Evolutionary conservation across 2,888 invertebrate species (phyloP).

Genomic region (Scrobipalpa atriplicella): DNA sequence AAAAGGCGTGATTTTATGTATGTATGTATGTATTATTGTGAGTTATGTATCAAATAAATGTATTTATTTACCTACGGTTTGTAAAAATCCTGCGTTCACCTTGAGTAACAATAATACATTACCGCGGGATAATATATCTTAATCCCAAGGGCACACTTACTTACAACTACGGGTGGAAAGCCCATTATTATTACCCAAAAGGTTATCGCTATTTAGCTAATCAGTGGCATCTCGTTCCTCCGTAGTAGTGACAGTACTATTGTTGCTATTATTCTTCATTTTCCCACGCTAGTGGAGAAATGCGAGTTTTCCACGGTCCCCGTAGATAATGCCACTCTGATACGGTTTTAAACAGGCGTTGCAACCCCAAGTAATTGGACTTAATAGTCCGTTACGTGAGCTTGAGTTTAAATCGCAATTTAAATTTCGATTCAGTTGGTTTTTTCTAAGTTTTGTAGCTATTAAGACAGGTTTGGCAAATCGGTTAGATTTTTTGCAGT

Average conservation of each 20-base stretch:
- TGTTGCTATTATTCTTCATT: constrained; percentile 24
- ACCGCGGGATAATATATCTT: too few relatives aligned
- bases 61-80: too few relatives aligned
- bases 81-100: too few relatives aligned
- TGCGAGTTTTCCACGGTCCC: constrained; percentile 36
- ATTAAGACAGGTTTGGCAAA: not conserved
- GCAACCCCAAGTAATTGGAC: too few relatives aligned
- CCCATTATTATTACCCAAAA: constrained; percentile 2
- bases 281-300: constrained; percentile 42
- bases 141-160: too few relatives aligned
- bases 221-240: not conserved
- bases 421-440: too few relatives aligned
- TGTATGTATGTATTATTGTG: too few relatives aligned
- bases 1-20: too few relatives aligned
- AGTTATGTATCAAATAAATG: too few relatives aligned
- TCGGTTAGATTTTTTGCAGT: not conserved
- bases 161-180: not conserved
- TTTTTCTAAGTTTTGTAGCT: not conserved
- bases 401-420: too few relatives aligned
- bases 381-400: too few relatives aligned
- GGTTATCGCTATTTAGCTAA: constrained; percentile 6
- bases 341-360: constrained; percentile 22
- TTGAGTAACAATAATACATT: too few relatives aligned
- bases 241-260: not conserved
- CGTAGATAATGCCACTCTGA: constrained; percentile 31